These are phyloP conservation scores for Parelbella ahira DNA, from an alignment of 2,888 invertebrate species.

Conservation along the genomic window DNA sequence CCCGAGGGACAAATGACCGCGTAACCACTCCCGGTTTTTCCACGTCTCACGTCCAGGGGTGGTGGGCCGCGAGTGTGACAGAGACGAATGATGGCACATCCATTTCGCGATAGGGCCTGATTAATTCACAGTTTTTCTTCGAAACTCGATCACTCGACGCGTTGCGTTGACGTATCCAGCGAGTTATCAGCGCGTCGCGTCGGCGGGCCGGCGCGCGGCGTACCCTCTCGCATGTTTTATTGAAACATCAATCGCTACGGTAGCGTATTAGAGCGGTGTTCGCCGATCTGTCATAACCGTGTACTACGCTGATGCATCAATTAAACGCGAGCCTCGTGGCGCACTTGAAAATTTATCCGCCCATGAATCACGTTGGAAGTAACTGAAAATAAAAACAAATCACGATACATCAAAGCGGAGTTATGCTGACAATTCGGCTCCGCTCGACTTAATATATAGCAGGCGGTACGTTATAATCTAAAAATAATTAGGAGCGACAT, in stretches of 20 bases:
- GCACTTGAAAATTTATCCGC: slow-evolving; percentile 69
- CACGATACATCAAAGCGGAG: slow-evolving; percentile 76
- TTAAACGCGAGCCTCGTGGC: slow-evolving; percentile 60
- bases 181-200: slow-evolving; percentile 21
- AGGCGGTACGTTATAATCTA: slow-evolving; percentile 78
- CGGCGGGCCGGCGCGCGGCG: not conserved
- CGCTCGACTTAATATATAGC: slow-evolving; percentile 75
- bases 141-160: slow-evolving; percentile 58
- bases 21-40: slow-evolving; percentile 65
- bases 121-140: slow-evolving; percentile 76
- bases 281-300: slow-evolving; percentile 61
- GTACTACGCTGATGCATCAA: slow-evolving; percentile 62
- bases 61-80: slow-evolving; percentile 46
- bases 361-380: slow-evolving; percentile 73
- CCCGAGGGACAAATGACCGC: slow-evolving; percentile 66
- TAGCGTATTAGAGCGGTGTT: slow-evolving; percentile 41
- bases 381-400: slow-evolving; percentile 77
- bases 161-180: slow-evolving; percentile 59
- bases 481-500: slow-evolving; percentile 80
- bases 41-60: slow-evolving; percentile 49
- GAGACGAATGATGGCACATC: slow-evolving; percentile 59
- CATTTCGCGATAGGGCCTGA: slow-evolving; percentile 63
- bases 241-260: slow-evolving; percentile 9
- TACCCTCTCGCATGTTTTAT: slow-evolving; percentile 14
- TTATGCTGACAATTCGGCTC: slow-evolving; percentile 79